These are phyloP conservation scores for Varroa destructor DNA, from an alignment of 1,140 invertebrate species.

Conservation along the genomic window DNA sequence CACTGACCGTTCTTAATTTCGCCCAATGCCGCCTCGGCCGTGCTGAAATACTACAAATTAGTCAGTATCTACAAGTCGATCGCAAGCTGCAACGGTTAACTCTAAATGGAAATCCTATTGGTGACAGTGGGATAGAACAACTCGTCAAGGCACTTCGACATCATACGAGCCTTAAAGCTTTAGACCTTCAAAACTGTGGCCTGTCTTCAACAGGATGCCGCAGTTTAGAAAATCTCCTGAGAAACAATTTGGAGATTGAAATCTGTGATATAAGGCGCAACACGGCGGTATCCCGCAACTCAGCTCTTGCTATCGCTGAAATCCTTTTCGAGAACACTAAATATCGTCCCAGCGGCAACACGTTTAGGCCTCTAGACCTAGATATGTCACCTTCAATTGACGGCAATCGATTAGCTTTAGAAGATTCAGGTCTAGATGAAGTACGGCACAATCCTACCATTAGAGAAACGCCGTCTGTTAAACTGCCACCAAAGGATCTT, in stretches of 20 bases:
- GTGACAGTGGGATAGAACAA: background rate
- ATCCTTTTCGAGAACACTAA: constrained; percentile 19
- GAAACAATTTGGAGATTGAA: background rate
- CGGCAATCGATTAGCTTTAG: background rate
- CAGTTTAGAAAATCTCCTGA: background rate
- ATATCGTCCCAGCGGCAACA: background rate
- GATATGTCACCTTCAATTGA: background rate
- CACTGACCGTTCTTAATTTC: constrained; percentile 5
- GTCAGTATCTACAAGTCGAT: background rate
- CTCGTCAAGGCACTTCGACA: background rate
- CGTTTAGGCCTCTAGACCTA: background rate
- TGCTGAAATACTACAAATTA: background rate
- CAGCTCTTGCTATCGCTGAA: background rate
- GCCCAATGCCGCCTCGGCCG: background rate
- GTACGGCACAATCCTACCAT: background rate
- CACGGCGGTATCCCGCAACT: background rate
- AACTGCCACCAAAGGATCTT: background rate
- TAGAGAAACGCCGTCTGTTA: background rate
- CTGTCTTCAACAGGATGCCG: background rate
- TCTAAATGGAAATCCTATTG: constrained; percentile 8
- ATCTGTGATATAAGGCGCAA: constrained; percentile 13
- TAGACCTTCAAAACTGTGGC: constrained; percentile 18
- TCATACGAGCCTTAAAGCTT: background rate
- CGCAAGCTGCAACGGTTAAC: background rate
- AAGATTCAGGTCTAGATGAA: background rate